Evolutionary conservation across 2,113 vertebrate species (phyloP).

Genomic region (Bostrychus sinensis): DNA sequence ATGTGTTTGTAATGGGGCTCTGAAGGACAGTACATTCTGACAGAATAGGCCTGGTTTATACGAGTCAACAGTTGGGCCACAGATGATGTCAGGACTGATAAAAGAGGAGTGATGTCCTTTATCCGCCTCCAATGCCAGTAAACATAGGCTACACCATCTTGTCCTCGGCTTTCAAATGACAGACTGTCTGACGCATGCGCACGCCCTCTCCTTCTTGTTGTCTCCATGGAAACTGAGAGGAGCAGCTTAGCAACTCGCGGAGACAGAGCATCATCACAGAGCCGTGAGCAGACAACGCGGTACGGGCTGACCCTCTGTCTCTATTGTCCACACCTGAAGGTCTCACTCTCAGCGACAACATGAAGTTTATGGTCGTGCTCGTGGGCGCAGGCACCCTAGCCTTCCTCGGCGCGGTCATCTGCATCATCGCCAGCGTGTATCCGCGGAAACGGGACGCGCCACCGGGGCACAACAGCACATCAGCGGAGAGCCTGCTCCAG

Average conservation of each 20-base stretch:
- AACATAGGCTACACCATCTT: too few species aligned
- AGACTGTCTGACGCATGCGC: slow-evolving; percentile 49
- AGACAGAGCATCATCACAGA: slow-evolving; percentile 35
- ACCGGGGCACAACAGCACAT: slow-evolving; percentile 79
- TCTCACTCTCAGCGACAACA: slow-evolving; percentile 78
- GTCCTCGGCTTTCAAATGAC: background rate
- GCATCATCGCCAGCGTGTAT: slow-evolving; percentile 94
- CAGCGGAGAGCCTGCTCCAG: slow-evolving; percentile 70
- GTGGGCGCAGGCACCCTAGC: slow-evolving; percentile 92
- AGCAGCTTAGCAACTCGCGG: slow-evolving; percentile 75
- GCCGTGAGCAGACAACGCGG: slow-evolving; percentile 18
- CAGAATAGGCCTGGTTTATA: too few species aligned
- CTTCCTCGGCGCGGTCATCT: slow-evolving; percentile 93
- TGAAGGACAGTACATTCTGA: too few species aligned
- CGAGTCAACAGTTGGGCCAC: too few species aligned
- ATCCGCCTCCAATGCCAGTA: too few species aligned
- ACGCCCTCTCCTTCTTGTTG: slow-evolving; percentile 14
- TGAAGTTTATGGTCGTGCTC: slow-evolving; percentile 95
- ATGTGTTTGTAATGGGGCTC: too few species aligned
- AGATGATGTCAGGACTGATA: too few species aligned
- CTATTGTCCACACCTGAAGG: too few species aligned
- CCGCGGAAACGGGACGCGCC: slow-evolving; percentile 81
- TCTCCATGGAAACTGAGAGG: slow-evolving; percentile 78
- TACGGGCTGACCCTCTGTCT: too few species aligned
- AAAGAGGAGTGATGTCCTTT: too few species aligned